Base-by-base conservation (phyloP, 1,140 invertebrate species). In the Drosophila tristis region DNA sequence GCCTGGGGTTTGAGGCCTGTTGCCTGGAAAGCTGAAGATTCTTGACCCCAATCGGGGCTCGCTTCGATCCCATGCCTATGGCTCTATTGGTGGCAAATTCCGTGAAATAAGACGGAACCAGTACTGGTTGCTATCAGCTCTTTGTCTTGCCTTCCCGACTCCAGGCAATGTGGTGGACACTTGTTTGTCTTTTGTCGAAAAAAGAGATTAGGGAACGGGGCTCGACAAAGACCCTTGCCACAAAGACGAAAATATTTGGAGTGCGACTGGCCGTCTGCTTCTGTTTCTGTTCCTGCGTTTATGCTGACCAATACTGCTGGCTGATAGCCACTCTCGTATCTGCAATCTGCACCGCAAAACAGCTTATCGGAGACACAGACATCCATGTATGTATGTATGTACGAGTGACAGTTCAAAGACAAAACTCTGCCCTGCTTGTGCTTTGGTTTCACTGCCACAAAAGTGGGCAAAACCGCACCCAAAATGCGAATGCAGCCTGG, bases 401-500 rank as follows among this genome's bases (percentile, higher is more conserved):
- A 11, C 2, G 31, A 13, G 35, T 39, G 11, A 8, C 2, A 31
- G 31, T 31, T 9, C 31, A 31, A 31, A 31, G 31, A 31, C 31
- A 31, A 31, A 2, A 3, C 29, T 13, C 4, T 13, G 35, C 35
- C 35, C 35, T 39, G 13, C 9, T 39, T 39, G 8, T 3, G 9
- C 35, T 39, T 39, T 64, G 29, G 44, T 23, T 44, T 63, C 35
- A 42, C 29, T 47, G 49, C 59, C 62, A 49, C n/a, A 20, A 63
- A 65, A 48, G 13, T 16, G 53, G 45, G 51, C 53, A 55, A 71
- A 59, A 63, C 74, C 65, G 51, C 49, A 15, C 35, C 7, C 42
- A 54, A 54, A 39, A 62, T 43, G 43, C 53, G 43, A 61, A 29
- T 74, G 58, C 57, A 62, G 80, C 70, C 58, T 76, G 80, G 80